Base-by-base conservation (phyloP, 2,113 vertebrate species). In the Tachysurus vachellii region DNA sequence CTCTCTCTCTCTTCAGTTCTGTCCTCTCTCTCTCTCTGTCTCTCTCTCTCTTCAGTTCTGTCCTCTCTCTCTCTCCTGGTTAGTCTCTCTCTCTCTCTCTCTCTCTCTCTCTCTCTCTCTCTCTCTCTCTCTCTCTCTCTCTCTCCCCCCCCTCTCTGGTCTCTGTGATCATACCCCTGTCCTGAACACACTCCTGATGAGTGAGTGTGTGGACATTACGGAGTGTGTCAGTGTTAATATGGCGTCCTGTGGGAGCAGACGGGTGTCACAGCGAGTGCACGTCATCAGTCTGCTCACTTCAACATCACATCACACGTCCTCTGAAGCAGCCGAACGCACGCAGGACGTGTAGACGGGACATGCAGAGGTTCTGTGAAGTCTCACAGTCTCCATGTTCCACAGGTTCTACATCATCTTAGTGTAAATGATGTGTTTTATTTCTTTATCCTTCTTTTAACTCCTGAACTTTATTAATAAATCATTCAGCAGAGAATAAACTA, bases 181-280 rank as follows among this genome's bases (percentile, higher is more conserved):
- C 17, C 4, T 36, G 68, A 42, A 70, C 17, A 70, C 8, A 42
- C 36, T 8, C 68, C 31, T 9, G 70, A 44, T 42, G 21, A 73
- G 10, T 1, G 56, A 36, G n/a, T 59, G 47, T 70, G 42, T 71
- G 84, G 87, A 89, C 57, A 54, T 64, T 79, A 76, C 54, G 76
- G 85, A 61, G 73, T 84, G 83, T 80, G 82, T 89, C 84, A 88
- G 57, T 59, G 47, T 50, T 42, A 79, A 82, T 64, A 80, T 77
- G 75, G 81, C 59, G 81, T 68, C 82, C 64, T 42, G 85, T 82
- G 36, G 16, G 68, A 82, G 88, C 90, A 84, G 53, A 62, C 68
- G 85, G 85, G 62, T 91, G 89, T 90, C 85, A 92, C 88, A 91
- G 19, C 14, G 68, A 44, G 62, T 76, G 87, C 75, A 57, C 80